Evolutionary conservation across 1,140 invertebrate species (phyloP), one percentile per base, ranked within the genome.

Genomic region (Plectrocnemia conspersa): DNA sequence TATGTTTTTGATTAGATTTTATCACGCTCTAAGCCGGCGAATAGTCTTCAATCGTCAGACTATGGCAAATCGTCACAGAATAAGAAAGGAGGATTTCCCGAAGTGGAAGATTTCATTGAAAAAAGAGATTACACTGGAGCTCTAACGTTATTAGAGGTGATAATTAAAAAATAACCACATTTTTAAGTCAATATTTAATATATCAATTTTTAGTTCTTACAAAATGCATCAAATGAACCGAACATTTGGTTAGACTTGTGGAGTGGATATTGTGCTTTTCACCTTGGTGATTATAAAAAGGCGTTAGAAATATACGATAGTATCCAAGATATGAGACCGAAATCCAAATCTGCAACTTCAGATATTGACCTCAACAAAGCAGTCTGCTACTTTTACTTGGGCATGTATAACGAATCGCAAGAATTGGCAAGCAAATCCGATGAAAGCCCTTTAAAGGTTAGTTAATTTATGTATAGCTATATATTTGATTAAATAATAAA

Each of bases 301-400:
- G 87, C 95, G 0, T 75, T 92, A n/a, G 79, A 84, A 19, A 79
- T 84, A 10, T 96, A 88, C 67, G 76, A 82, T 59, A 70, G 65
- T 6, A 63, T 85, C 1, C 64, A 52, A 2, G 63, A 71, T 16
- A 33, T 65, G 1, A 59, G 64, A 6, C 63, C 66, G 11, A 65
- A 75, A 1, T 73, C 78, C 47, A 57, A 70, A 0, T 64, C 68
- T 0, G 63, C 72, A 3, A 61, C 75, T 1, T 67, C 74, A 2
- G 76, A 85, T 55, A 64, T 91, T 3, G 74, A 76, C 32, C 78
- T 89, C 2, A 93, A 94, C 75, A 73, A 97, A 3, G 93, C 91
- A 5, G 96, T 95, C 52, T 97, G 93, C 70, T 92, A 92, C 70
- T 98, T 98, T 69, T 97, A 93, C 66, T 76, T 98, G 54, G 95